These are phyloP conservation scores for Vipera ursinii DNA, from an alignment of 2,797 vertebrate genomes.

Conservation along the genomic window DNA sequence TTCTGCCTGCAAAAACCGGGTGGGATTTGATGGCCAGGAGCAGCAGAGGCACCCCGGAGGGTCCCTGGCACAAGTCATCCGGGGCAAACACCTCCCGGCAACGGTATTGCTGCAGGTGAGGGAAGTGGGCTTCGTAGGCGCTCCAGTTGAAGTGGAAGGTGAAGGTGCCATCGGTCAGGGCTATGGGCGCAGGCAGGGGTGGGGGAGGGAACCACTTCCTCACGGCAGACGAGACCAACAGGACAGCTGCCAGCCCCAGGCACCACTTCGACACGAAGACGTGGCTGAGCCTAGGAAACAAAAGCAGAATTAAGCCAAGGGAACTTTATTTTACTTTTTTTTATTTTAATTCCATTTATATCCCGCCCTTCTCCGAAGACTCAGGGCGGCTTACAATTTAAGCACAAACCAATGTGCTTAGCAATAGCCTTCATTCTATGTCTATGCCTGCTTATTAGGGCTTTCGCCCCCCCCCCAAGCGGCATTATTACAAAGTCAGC, in stretches of 20 bases:
- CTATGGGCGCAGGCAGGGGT: neutral
- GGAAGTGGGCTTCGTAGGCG: neutral
- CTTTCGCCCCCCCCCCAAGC: no score
- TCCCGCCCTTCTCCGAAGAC: no score
- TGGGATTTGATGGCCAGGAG: conserved; percentile 38
- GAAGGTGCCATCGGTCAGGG: neutral
- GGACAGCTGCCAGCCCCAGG: neutral
- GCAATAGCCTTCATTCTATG: no score
- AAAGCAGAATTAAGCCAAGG: neutral
- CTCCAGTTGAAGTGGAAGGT: neutral
- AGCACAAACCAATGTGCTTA: no score
- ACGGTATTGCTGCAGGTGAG: conserved; percentile 52
- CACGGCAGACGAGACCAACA: neutral
- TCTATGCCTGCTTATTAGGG: no score
- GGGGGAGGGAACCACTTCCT: neutral
- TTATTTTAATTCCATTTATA: no score
- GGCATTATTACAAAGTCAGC: no score
- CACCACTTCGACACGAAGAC: neutral
- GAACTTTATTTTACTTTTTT: no score
- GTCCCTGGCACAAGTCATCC: neutral
- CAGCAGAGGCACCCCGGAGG: conserved; percentile 54
- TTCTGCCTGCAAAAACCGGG: neutral
- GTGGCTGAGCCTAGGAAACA: neutral
- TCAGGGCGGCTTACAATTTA: no score
- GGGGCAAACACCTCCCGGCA: conserved; percentile 49